phyloP scores from a whole-genome alignment of 2,888 invertebrate species.

The Conops quadrifasciatus region DNA sequence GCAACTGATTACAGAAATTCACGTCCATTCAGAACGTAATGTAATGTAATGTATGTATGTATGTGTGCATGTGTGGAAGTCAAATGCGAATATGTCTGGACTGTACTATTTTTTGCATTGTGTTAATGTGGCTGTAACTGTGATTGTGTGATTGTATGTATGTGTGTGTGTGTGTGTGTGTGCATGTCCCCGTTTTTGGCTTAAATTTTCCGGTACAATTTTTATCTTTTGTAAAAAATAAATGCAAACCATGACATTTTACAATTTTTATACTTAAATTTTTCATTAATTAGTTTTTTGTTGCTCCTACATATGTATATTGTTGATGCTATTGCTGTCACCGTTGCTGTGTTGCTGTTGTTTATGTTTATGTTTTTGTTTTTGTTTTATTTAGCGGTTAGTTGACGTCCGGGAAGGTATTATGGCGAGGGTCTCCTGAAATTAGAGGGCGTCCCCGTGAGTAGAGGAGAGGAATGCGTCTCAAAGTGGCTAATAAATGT shows the following conservation, averaged over 20 bases:
- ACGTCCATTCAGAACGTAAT: too few relatives aligned
- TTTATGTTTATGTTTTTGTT: background rate
- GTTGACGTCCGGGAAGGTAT: too few relatives aligned
- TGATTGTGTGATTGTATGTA: background rate
- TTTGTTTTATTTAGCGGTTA: constrained; percentile 2
- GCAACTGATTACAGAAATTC: too few relatives aligned
- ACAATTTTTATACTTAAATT: constrained; percentile 35
- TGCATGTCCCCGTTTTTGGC: constrained; percentile 23
- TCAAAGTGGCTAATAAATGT: too few relatives aligned
- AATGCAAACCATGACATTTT: constrained; percentile 31
- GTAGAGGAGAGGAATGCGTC: too few relatives aligned
- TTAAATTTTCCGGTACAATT: constrained; percentile 3
- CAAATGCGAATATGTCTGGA: too few relatives aligned
- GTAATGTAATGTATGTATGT: too few relatives aligned
- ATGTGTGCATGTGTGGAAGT: too few relatives aligned
- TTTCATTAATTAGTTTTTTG: constrained; percentile 9
- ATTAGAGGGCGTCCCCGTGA: too few relatives aligned
- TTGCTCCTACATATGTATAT: constrained; percentile 3
- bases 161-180: background rate
- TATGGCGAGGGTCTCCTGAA: too few relatives aligned
- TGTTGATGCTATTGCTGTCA: constrained; percentile 15
- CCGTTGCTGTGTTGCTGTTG: background rate
- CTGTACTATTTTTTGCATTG: too few relatives aligned
- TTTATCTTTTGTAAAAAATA: constrained; percentile 20
- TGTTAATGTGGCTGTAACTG: constrained; percentile 2